Percentiles rank a stretch among this genome's conserved stretches.
Evolutionary conservation across 2,888 invertebrate species (phyloP).

Genomic region (Drosophila diplacantha): DNA sequence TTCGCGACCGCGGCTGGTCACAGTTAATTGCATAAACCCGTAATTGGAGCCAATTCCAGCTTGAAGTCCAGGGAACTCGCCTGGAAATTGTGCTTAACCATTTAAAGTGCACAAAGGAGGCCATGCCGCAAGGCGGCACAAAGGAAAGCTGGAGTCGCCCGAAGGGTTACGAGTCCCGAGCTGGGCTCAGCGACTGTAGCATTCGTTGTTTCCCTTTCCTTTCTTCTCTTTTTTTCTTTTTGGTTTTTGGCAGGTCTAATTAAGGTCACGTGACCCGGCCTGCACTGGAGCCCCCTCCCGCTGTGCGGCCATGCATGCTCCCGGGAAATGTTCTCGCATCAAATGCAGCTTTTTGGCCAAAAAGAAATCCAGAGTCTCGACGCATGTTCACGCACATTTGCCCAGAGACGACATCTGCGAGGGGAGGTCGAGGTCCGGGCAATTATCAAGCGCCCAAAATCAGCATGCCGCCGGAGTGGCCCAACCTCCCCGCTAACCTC

Average conservation of each 20-base stretch:
- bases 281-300: slow-evolving; percentile 36
- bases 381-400: slow-evolving; percentile 60
- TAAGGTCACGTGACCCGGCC: slow-evolving; percentile 64
- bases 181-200: slow-evolving; percentile 9
- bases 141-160: slow-evolving; percentile 8
- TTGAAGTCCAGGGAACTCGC: slow-evolving; percentile 24
- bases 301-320: slow-evolving; percentile 58
- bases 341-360: slow-evolving; percentile 54
- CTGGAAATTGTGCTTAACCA: slow-evolving; percentile 11
- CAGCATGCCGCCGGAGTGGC: slow-evolving; percentile 20
- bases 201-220: slow-evolving; percentile 4
- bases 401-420: slow-evolving; percentile 34
- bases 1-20: slow-evolving; percentile 5
- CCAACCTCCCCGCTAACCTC: too few relatives aligned
- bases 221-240: not conserved
- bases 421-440: slow-evolving; percentile 13
- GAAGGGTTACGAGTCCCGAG: slow-evolving; percentile 24
- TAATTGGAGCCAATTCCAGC: slow-evolving; percentile 49
- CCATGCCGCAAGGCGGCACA: slow-evolving; percentile 10
- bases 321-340: slow-evolving; percentile 56
- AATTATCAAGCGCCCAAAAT: slow-evolving; percentile 63
- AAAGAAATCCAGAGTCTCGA: slow-evolving; percentile 25
- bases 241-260: slow-evolving; percentile 52
- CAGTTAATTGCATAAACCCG: slow-evolving; percentile 28
- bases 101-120: slow-evolving; percentile 26